Percentiles rank a stretch among this genome's conserved stretches.
Conservation (phyloP, 2,888 invertebrate species). For the Lissonota sp. region DNA sequence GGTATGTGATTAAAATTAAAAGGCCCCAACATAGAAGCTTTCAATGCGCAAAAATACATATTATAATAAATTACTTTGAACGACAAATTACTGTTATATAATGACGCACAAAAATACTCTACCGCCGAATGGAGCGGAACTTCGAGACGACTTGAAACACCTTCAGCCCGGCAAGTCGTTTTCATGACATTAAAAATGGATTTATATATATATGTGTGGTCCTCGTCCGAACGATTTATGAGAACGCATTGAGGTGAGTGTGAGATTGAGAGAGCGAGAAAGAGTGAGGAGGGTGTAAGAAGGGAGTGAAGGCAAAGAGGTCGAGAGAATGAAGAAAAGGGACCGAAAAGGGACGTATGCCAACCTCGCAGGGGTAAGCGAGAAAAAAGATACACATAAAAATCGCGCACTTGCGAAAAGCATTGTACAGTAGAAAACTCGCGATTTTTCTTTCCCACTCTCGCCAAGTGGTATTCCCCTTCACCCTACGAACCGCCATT, state of each 20-base stretch:
- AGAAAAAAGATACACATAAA: conserved; percentile 31
- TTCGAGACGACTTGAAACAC: no score
- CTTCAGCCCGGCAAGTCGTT: no score
- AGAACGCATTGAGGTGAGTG: conserved; percentile 25
- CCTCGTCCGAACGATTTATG: conserved; percentile 36
- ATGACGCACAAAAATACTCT: no score
- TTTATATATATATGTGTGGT: background rate
- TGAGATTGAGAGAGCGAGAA: background rate
- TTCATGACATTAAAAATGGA: background rate
- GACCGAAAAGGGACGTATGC: conserved; percentile 43
- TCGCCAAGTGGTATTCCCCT: conserved; percentile 10
- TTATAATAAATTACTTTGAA: no score
- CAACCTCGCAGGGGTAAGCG: conserved; percentile 2
- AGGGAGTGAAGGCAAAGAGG: background rate
- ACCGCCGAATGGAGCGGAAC: no score
- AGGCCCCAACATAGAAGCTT: no score
- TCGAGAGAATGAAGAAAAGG: conserved; percentile 23
- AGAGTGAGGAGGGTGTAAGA: background rate
- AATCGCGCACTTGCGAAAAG: conserved; percentile 20
- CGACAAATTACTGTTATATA: no score
- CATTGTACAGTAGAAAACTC: conserved; percentile 58
- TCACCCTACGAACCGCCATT: background rate
- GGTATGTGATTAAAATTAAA: no score
- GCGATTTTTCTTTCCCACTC: conserved; percentile 39
- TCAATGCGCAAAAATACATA: background rate